Evolutionary conservation across 2,888 invertebrate genomes (phyloP).

Genomic region (Pachydiplax longipennis): DNA sequence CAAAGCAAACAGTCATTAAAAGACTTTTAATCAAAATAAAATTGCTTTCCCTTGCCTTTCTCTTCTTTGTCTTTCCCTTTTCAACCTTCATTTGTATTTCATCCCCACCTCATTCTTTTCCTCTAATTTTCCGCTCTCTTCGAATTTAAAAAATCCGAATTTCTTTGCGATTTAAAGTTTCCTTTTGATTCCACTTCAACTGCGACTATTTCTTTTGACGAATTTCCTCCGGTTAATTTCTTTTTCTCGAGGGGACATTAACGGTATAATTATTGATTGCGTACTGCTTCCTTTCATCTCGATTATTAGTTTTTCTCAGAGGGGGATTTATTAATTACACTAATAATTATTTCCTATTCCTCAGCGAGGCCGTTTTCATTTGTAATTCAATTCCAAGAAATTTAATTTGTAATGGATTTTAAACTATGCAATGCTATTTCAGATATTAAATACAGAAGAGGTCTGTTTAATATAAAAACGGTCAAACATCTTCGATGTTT

Average conservation of each 20-base stretch:
- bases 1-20: slow-evolving; percentile 41
- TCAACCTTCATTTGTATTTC: neutral
- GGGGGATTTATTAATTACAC: neutral
- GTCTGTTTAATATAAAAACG: too few relatives aligned
- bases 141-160: slow-evolving; percentile 19
- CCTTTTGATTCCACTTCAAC: neutral
- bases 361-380: neutral
- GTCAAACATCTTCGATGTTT: too few relatives aligned
- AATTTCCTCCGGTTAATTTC: neutral
- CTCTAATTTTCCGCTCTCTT: slow-evolving; percentile 4
- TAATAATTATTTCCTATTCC: neutral
- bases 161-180: slow-evolving; percentile 7
- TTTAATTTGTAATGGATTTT: too few relatives aligned
- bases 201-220: neutral
- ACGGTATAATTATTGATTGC: neutral
- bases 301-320: neutral
- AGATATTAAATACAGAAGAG: too few relatives aligned
- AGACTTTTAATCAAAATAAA: slow-evolving; percentile 38
- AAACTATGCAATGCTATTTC: too few relatives aligned
- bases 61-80: neutral
- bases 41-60: neutral
- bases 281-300: neutral
- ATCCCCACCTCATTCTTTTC: neutral
- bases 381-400: too few relatives aligned
- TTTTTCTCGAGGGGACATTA: neutral